Evolutionary conservation across 2,888 invertebrate genomes (phyloP).

Genomic region (Protonemura montana): DNA sequence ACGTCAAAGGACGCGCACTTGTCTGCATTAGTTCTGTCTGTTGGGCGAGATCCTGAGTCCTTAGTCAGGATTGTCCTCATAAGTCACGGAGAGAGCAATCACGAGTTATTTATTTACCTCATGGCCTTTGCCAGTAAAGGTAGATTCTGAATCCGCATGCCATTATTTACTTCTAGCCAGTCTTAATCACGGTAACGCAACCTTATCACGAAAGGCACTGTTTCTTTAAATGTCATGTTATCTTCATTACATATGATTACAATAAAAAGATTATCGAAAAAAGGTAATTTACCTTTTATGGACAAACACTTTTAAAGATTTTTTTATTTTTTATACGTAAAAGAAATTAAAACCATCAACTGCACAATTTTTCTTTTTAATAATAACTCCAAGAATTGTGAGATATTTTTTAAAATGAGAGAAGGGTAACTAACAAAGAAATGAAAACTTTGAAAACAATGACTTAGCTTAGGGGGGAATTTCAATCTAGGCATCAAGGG

Average conservation of each 20-base stretch:
- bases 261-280: not conserved
- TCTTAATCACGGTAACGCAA: not conserved
- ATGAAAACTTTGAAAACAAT: not conserved
- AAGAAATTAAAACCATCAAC: too few species aligned
- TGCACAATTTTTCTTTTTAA: too few species aligned
- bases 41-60: too few species aligned
- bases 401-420: not conserved
- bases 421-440: not conserved
- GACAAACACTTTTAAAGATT: not conserved
- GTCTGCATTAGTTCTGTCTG: too few species aligned
- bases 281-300: not conserved
- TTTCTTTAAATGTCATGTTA: not conserved
- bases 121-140: not conserved
- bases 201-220: not conserved
- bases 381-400: not conserved
- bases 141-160: not conserved
- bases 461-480: not conserved
- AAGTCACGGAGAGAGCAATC: not conserved
- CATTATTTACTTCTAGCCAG: not conserved
- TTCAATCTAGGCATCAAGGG: not conserved
- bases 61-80: not conserved
- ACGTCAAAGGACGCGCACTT: not conserved
- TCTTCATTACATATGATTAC: not conserved
- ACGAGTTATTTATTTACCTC: not conserved
- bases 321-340: not conserved